These are phyloP conservation scores for Drosophila birchii DNA, from an alignment of 2,888 invertebrate genomes.

Conservation along the genomic window DNA sequence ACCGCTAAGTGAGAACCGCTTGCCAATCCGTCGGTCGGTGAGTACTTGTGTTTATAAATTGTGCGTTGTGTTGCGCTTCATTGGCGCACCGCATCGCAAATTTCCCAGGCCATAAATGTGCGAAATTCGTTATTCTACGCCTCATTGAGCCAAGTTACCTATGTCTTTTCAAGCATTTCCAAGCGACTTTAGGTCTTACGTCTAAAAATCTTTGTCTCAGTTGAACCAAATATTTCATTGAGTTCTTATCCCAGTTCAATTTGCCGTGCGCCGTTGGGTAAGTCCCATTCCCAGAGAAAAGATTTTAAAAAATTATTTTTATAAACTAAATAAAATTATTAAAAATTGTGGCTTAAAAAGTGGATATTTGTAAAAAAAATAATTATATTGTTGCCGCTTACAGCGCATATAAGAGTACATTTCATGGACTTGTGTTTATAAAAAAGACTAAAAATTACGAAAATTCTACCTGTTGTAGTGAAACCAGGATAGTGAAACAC, in stretches of 20 bases:
- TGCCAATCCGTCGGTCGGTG: constrained; percentile 66
- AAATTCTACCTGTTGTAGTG: too few relatives aligned
- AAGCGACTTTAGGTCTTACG: constrained; percentile 4
- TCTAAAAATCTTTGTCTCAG: constrained; percentile 39
- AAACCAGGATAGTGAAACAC: too few relatives aligned
- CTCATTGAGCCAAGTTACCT: constrained; percentile 53
- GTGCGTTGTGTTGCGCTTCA: constrained; percentile 63
- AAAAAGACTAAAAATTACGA: too few relatives aligned
- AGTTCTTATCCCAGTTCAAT: constrained; percentile 22
- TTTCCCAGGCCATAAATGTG: constrained; percentile 60
- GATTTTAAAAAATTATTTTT: neutral
- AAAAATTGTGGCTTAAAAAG: too few relatives aligned
- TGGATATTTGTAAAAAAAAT: too few relatives aligned
- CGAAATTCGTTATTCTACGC: constrained; percentile 62
- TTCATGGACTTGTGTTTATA: too few relatives aligned
- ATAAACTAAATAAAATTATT: neutral
- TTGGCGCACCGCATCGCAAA: constrained; percentile 57
- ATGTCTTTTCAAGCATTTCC: constrained; percentile 27
- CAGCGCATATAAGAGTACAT: too few relatives aligned
- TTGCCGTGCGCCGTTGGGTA: constrained; percentile 2
- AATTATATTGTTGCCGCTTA: too few relatives aligned
- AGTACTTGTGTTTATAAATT: constrained; percentile 53
- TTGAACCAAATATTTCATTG: constrained; percentile 41
- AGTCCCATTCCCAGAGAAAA: neutral
- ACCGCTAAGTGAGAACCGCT: constrained; percentile 75